Evolutionary conservation across 2,113 vertebrate genomes (phyloP).

Genomic region (Neomonachus schauinslandi): DNA sequence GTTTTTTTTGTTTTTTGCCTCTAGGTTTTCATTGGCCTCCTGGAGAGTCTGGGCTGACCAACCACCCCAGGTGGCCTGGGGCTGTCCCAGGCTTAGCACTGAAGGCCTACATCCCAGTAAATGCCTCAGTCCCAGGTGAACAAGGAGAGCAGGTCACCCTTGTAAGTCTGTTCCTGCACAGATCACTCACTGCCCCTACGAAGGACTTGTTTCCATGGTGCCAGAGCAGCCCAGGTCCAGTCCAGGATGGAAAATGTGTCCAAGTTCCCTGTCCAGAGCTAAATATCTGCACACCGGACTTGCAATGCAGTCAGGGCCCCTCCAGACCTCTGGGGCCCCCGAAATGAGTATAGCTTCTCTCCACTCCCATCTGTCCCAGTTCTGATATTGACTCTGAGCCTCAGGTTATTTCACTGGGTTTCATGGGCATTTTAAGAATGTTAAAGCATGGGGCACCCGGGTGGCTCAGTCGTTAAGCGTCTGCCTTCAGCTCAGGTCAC

Average conservation of each 20-base stretch:
- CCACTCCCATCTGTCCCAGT: not conserved
- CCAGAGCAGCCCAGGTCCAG: not conserved
- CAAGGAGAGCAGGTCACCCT: not conserved
- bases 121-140: not conserved
- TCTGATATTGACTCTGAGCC: not conserved
- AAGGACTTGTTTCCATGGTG: not conserved
- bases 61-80: not conserved
- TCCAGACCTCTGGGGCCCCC: not conserved
- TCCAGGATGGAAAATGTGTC: not conserved
- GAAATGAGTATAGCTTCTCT: not conserved
- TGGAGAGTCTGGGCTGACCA: not conserved
- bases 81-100: not conserved
- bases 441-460: not conserved
- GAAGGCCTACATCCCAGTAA: not conserved
- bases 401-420: not conserved
- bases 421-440: not conserved
- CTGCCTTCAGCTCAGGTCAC: too few species aligned
- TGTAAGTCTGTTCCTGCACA: not conserved
- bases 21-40: not conserved
- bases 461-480: too few species aligned
- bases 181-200: not conserved
- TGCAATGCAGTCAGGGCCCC: not conserved
- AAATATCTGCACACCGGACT: not conserved
- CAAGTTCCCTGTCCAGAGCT: not conserved
- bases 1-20: not conserved